These are phyloP conservation scores for Ammospiza maritima DNA, from an alignment of 2,797 vertebrate species.

Conservation along the genomic window DNA sequence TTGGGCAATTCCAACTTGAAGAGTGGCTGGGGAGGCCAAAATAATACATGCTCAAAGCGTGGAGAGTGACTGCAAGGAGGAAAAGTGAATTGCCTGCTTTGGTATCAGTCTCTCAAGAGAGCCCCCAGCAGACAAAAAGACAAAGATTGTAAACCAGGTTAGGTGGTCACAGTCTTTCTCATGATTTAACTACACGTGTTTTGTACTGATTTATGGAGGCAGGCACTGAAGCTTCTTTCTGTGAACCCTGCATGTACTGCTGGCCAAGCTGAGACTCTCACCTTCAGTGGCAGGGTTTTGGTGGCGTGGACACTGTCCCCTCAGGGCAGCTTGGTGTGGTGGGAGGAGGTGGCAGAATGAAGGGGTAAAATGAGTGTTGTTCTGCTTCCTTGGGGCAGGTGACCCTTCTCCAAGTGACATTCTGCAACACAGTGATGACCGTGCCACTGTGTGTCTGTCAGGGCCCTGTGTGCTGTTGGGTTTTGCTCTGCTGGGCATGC, in stretches of 20 bases:
- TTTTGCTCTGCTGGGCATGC: neutral
- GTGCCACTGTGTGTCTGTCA: neutral
- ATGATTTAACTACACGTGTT: neutral
- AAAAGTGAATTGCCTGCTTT: neutral
- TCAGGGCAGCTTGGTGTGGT: neutral
- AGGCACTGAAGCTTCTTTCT: neutral
- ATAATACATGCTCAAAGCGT: neutral
- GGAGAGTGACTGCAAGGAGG: neutral
- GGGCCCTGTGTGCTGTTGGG: neutral
- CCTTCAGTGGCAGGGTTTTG: neutral
- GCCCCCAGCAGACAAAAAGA: neutral
- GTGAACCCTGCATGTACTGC: accelerated
- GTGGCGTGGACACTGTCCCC: accelerated
- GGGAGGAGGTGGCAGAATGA: neutral
- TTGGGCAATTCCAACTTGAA: neutral
- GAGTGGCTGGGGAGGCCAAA: neutral
- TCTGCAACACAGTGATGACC: neutral
- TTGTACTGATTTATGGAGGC: neutral
- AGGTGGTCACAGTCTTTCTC: neutral
- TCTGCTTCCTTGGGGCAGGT: neutral
- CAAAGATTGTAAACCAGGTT: neutral
- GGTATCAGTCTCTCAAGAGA: neutral
- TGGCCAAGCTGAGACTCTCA: neutral
- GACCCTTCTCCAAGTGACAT: neutral
- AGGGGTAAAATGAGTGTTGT: neutral